phyloP scores from a whole-genome alignment of 2,797 vertebrate species.

The Falco peregrinus region DNA sequence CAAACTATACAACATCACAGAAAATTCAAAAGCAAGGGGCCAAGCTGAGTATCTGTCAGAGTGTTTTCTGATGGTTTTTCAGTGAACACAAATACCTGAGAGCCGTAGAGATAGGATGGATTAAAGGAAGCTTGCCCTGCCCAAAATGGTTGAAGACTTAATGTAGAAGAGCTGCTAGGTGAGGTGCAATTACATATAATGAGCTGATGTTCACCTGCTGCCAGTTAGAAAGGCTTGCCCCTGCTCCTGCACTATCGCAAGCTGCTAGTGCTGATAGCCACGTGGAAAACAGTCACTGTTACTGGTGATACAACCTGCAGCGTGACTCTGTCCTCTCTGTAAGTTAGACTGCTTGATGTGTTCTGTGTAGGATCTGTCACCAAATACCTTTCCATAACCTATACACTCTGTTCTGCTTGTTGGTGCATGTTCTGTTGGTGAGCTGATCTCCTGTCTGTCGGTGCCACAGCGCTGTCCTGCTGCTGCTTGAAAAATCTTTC shows the following conservation, averaged over 20 bases:
- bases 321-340: not conserved
- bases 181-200: not conserved
- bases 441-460: not conserved
- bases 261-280: accelerated
- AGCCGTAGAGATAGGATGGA: not conserved
- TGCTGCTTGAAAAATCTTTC: not conserved
- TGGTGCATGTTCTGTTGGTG: accelerated
- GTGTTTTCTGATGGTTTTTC: not conserved
- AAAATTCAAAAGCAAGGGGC: not conserved
- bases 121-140: not conserved
- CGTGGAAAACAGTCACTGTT: not conserved
- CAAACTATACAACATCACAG: not conserved
- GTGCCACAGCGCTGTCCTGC: not conserved
- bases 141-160: not conserved
- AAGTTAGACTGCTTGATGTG: not conserved
- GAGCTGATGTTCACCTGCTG: not conserved
- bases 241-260: not conserved
- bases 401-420: not conserved
- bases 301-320: not conserved
- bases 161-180: not conserved
- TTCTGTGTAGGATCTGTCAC: not conserved
- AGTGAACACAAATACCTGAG: not conserved
- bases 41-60: not conserved
- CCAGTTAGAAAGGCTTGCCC: not conserved
- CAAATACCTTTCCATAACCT: not conserved